Base-by-base conservation (phyloP, 2,888 invertebrate species). In the Bimastos eiseni region DNA sequence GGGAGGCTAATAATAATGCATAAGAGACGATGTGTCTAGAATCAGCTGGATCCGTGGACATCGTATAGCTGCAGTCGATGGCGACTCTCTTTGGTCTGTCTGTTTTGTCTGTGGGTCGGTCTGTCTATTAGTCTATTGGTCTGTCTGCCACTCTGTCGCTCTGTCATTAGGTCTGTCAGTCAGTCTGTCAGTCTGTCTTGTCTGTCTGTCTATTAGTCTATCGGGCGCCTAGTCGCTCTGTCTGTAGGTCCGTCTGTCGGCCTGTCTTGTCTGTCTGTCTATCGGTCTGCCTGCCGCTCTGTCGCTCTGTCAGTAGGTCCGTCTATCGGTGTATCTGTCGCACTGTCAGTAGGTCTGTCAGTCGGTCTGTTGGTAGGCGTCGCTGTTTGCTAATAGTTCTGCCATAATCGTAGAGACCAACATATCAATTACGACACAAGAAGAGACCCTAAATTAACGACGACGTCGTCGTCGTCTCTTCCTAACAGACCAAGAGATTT, bases 361-460 rank as follows among this genome's bases (percentile, higher is more conserved):
- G 44, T 44, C 44, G 44, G 44, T 44, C 44, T 11, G 44, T 55
- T 13, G 70, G 70, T 70, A 30, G 70, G 70, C 24, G 55, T 55
- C 30, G 70, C n/a, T n/a, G 70, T 70, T 49, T 2, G 70, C n/a
- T 70, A 70, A 70, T 70, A 70, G 70, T 70, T 70, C 70, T 70
- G 70, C 70, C 70, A 70, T 86, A 86, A 86, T 86, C 86, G 34
- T 34, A 5, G 86, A 86, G n/a, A 34, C 86, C 34, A 15, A 86
- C 36, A 86, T 33, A 36, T 86, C 86, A 86, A 86, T 86, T 86
- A 86, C 21, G 86, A 86, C 34, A 86, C 13, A 86, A 86, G 86
- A 86, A 86, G 30, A 70, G 70, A 70, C 86, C 24, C 36, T 11
- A 86, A 36, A 86, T 86, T 86, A 86, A n/a, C 70, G 70, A 70